These are phyloP conservation scores for Apodemus agrarius DNA, from an alignment of 2,797 vertebrate species.

Conservation along the genomic window DNA sequence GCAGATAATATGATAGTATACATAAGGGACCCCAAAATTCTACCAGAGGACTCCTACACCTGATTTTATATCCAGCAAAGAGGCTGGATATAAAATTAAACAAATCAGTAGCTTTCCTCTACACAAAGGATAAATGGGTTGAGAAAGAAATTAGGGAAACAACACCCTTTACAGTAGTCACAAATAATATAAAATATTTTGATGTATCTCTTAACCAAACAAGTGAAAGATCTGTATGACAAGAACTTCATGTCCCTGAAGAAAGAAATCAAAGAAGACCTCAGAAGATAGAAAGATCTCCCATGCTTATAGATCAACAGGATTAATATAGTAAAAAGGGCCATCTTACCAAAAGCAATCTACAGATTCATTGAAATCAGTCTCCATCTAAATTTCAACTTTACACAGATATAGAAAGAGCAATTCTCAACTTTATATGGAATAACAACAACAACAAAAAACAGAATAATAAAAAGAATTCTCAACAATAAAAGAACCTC, in stretches of 20 bases:
- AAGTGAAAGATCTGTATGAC: neutral
- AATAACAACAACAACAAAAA: neutral
- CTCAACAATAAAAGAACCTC: neutral
- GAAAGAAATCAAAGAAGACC: neutral
- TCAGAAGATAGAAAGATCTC: neutral
- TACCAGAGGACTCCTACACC: neutral
- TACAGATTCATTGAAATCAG: neutral
- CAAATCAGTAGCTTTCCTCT: neutral
- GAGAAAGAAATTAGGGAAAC: neutral
- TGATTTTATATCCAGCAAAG: neutral
- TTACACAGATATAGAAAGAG: neutral
- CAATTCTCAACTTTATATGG: neutral
- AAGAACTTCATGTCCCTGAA: neutral
- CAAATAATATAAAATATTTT: neutral
- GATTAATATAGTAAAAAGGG: neutral
- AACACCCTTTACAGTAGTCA: neutral
- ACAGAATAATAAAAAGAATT: neutral
- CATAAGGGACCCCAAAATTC: neutral
- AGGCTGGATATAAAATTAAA: neutral
- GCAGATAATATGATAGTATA: neutral
- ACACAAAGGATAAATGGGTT: neutral
- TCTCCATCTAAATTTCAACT: neutral
- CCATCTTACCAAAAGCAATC: neutral
- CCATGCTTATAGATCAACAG: neutral
- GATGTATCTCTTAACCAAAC: neutral